These are phyloP conservation scores for Chaetura pelagica DNA, from an alignment of 2,113 vertebrate species.

Conservation along the genomic window DNA sequence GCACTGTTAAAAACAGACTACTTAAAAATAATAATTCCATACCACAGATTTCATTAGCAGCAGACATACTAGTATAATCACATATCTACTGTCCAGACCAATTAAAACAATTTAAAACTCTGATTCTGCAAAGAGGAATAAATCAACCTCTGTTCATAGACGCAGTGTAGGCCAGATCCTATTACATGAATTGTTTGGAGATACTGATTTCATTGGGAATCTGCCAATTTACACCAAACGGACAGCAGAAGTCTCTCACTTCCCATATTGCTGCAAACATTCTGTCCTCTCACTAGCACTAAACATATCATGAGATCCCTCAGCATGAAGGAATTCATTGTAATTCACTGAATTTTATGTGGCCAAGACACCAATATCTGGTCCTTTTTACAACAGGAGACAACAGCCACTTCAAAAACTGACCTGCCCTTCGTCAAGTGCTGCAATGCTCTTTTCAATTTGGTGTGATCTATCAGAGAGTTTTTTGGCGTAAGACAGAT, in stretches of 20 bases:
- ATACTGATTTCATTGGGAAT: neutral
- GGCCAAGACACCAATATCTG: neutral
- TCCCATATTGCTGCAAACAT: neutral
- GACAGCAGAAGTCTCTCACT: neutral
- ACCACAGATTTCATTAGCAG: neutral
- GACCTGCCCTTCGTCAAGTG: neutral
- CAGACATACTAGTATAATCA: neutral
- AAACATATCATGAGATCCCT: neutral
- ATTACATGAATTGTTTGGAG: neutral
- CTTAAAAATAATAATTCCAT: neutral
- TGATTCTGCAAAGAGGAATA: neutral
- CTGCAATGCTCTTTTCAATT: neutral
- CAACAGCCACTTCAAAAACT: neutral
- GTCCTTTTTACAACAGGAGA: neutral
- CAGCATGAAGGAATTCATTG: neutral
- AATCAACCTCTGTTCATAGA: neutral
- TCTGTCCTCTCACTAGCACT: neutral
- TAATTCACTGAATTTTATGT: neutral
- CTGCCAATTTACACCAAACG: neutral
- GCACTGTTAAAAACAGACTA: constrained; percentile 16
- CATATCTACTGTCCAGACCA: neutral
- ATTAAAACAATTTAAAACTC: neutral
- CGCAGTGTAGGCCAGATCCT: neutral
- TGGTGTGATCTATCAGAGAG: neutral
- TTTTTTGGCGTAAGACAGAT: neutral